A percentile compares a stretch with the other conserved stretches of the same genome.
Evolutionary conservation across 2,888 invertebrate species (phyloP).

Genomic region (Lycophotia porphyrea): DNA sequence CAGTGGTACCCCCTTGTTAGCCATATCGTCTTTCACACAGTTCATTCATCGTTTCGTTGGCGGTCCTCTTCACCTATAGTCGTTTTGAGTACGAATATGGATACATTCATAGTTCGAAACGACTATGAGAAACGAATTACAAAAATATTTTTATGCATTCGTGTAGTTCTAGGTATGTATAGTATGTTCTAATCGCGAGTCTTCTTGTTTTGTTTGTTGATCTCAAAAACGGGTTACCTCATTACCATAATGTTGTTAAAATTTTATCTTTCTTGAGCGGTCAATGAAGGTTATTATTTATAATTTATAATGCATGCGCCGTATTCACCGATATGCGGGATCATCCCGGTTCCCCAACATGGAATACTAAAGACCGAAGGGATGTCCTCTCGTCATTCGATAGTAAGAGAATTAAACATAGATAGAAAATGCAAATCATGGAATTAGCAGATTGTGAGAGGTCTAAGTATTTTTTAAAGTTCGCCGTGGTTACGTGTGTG

Average conservation of each 20-base stretch:
- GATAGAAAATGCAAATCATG: too few species aligned
- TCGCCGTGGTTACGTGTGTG: not conserved
- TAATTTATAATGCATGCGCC: conserved; percentile 45
- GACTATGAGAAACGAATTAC: not conserved
- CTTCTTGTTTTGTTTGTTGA: conserved; percentile 35
- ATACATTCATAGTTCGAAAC: not conserved
- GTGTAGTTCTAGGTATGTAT: too few species aligned
- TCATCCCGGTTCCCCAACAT: conserved; percentile 52
- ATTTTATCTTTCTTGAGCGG: conserved; percentile 61
- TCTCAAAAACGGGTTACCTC: conserved; percentile 63
- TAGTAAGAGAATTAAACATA: not conserved
- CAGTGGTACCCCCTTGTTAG: not conserved
- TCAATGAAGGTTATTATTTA: conserved; percentile 63
- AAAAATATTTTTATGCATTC: not conserved
- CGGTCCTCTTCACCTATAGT: not conserved
- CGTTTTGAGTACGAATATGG: not conserved
- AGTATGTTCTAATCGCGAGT: conserved; percentile 27
- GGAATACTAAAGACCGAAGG: conserved; percentile 17
- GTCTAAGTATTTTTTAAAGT: not conserved
- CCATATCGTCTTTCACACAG: not conserved
- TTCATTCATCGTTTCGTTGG: not conserved
- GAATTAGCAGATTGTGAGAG: not conserved
- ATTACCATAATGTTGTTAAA: conserved; percentile 60
- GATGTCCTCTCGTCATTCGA: not conserved
- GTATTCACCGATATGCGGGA: conserved; percentile 60